phyloP scores from a whole-genome alignment of 2,888 invertebrate genomes.

The Invenusta paracnida region DNA sequence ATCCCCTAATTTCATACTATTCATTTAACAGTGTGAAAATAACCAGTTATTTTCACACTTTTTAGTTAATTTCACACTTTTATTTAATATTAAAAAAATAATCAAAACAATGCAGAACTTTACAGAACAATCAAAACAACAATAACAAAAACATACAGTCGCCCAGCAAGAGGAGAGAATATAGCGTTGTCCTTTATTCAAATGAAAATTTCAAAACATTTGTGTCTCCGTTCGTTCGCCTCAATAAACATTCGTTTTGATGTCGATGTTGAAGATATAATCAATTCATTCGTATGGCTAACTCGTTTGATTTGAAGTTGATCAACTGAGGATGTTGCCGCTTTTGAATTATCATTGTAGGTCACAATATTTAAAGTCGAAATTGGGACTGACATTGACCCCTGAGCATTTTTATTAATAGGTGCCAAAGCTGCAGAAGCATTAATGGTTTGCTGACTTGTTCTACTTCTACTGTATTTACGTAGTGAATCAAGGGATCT shows the following conservation, averaged over 20 bases:
- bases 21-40: conserved; percentile 19
- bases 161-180: not conserved
- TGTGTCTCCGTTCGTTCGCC: conserved; percentile 11
- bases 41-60: conserved; percentile 19
- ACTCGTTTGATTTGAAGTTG: conserved; percentile 29
- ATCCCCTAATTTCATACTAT: not conserved
- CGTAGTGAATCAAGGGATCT: conserved; percentile 12
- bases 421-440: conserved; percentile 18
- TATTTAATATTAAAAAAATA: not conserved
- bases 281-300: conserved; percentile 19
- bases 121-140: not conserved
- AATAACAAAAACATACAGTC: not conserved
- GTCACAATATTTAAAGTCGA: conserved; percentile 22
- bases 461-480: conserved; percentile 29
- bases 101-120: conserved; percentile 1
- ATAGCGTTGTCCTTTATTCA: not conserved
- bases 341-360: conserved; percentile 18
- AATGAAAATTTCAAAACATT: conserved; percentile 23
- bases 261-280: conserved; percentile 19
- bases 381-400: conserved; percentile 18
- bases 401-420: conserved; percentile 29
- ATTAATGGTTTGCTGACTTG: conserved; percentile 23
- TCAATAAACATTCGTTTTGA: conserved; percentile 27
- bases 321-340: conserved; percentile 26
- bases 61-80: not conserved